These are phyloP conservation scores for Halictus ligatus DNA, from an alignment of 2,888 invertebrate genomes.

Conservation along the genomic window DNA sequence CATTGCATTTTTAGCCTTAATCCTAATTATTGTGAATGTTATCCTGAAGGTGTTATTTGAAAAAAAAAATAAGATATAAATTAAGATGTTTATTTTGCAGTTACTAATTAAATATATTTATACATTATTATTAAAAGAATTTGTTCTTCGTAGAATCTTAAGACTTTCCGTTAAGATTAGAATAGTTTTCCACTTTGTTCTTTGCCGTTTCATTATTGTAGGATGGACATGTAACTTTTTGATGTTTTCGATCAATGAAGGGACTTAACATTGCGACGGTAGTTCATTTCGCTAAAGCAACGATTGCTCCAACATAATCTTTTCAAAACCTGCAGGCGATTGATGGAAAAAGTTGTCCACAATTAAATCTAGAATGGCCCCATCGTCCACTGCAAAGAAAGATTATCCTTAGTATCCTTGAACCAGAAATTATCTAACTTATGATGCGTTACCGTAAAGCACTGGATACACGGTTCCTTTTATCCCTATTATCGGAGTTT, in stretches of 20 bases:
- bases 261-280: slow-evolving; percentile 19
- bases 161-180: slow-evolving; percentile 45
- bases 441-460: slow-evolving; percentile 90
- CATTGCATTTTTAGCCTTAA: slow-evolving; percentile 1
- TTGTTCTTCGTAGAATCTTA: slow-evolving; percentile 66
- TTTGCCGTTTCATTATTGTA: slow-evolving; percentile 32
- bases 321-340: slow-evolving; percentile 95
- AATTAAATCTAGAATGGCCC: slow-evolving; percentile 97
- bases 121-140: slow-evolving; percentile 68
- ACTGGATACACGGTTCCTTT: slow-evolving; percentile 96
- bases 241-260: slow-evolving; percentile 6
- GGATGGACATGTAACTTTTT: slow-evolving; percentile 56
- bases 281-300: slow-evolving; percentile 89
- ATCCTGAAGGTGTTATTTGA: slow-evolving; percentile 18
- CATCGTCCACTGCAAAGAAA: slow-evolving; percentile 94
- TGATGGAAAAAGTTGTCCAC: slow-evolving; percentile 95
- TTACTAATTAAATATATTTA: slow-evolving; percentile 70
- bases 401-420: slow-evolving; percentile 12
- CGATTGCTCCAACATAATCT: slow-evolving; percentile 98
- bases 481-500: slow-evolving; percentile 94
- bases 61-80: slow-evolving; percentile 56
- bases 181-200: slow-evolving; percentile 45
- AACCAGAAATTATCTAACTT: slow-evolving; percentile 1
- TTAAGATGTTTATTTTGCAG: slow-evolving; percentile 72
- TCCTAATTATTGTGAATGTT: slow-evolving; percentile 13